Conservation (phyloP, 2,113 vertebrate species). For the Poeciliopsis occidentalis region DNA sequence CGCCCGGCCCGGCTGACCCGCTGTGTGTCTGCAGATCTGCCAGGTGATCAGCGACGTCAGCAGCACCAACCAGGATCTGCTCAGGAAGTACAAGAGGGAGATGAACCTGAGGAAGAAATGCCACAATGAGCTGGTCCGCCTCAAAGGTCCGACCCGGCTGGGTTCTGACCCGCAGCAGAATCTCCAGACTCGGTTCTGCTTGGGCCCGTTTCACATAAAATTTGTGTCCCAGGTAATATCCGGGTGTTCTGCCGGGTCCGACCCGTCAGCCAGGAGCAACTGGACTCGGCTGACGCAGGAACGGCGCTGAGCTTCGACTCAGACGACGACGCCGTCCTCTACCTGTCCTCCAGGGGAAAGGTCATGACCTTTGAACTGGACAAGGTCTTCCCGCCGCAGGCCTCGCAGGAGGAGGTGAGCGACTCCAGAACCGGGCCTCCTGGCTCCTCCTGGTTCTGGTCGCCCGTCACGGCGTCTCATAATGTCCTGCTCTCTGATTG, state of each 20-base stretch:
- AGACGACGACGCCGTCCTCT: slow-evolving; percentile 87
- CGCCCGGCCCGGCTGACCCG: background rate
- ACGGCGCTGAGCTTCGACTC: slow-evolving; percentile 87
- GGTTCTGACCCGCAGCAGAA: too few relatives aligned
- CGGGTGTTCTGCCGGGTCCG: slow-evolving; percentile 93
- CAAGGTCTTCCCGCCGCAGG: slow-evolving; percentile 89
- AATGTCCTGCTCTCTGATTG: slow-evolving; percentile 34
- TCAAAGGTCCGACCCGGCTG: too few relatives aligned
- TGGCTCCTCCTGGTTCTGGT: too few relatives aligned
- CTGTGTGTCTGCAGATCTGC: slow-evolving; percentile 81
- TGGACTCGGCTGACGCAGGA: slow-evolving; percentile 81
- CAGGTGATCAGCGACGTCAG: slow-evolving; percentile 91
- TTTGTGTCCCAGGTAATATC: slow-evolving; percentile 87
- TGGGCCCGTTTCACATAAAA: too few relatives aligned
- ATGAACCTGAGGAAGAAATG: slow-evolving; percentile 97
- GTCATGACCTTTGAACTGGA: slow-evolving; percentile 91
- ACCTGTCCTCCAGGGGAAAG: slow-evolving; percentile 90
- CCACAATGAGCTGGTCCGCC: slow-evolving; percentile 96
- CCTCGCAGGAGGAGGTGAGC: slow-evolving; percentile 91
- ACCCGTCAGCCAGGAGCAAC: slow-evolving; percentile 86
- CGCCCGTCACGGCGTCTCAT: background rate
- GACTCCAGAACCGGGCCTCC: too few relatives aligned
- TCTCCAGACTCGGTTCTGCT: too few relatives aligned
- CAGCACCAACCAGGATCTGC: slow-evolving; percentile 88
- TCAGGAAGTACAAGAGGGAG: slow-evolving; percentile 92